Evolutionary conservation across 2,888 invertebrate species (phyloP).

Genomic region (Hirtodrosophila cameraria): DNA sequence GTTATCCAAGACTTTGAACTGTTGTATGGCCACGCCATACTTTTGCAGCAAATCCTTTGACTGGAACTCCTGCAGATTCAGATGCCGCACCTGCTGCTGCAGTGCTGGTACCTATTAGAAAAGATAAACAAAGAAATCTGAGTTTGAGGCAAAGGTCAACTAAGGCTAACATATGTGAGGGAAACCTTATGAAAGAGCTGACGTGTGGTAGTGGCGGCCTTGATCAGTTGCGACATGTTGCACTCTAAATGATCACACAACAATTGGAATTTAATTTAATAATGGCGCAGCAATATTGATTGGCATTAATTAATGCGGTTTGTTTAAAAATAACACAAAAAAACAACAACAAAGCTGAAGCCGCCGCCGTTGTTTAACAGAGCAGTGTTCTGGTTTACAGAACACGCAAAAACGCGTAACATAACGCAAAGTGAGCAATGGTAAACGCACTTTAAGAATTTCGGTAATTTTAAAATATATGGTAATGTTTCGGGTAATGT

Average conservation of each 20-base stretch:
- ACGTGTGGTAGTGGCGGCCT: constrained; percentile 54
- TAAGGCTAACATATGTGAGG: constrained; percentile 38
- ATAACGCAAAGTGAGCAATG: constrained; percentile 9
- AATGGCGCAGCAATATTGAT: constrained; percentile 15
- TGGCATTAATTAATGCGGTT: constrained; percentile 24
- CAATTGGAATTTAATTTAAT: constrained; percentile 23
- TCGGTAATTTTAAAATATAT: too few relatives aligned
- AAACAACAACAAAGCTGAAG: constrained; percentile 34
- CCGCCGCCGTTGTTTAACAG: constrained; percentile 29
- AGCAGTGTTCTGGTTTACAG: not conserved
- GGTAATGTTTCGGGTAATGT: too few relatives aligned
- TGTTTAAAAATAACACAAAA: constrained; percentile 51
- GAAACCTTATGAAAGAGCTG: constrained; percentile 73
- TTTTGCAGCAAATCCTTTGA: constrained; percentile 96
- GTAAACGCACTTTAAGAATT: constrained; percentile 2
- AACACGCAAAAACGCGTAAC: not conserved
- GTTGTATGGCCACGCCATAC: constrained; percentile 93
- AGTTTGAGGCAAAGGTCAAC: constrained; percentile 56
- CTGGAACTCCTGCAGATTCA: constrained; percentile 98
- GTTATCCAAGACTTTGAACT: constrained; percentile 93
- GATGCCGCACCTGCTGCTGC: constrained; percentile 85
- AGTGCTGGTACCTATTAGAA: constrained; percentile 16
- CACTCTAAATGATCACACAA: constrained; percentile 14
- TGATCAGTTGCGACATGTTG: constrained; percentile 67
- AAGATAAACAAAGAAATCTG: constrained; percentile 46